A percentile compares a stretch with the other conserved stretches of the same genome.
phyloP scores from a whole-genome alignment of 92 coral and sea anemone species.

The Virgularia gustaviana region DNA sequence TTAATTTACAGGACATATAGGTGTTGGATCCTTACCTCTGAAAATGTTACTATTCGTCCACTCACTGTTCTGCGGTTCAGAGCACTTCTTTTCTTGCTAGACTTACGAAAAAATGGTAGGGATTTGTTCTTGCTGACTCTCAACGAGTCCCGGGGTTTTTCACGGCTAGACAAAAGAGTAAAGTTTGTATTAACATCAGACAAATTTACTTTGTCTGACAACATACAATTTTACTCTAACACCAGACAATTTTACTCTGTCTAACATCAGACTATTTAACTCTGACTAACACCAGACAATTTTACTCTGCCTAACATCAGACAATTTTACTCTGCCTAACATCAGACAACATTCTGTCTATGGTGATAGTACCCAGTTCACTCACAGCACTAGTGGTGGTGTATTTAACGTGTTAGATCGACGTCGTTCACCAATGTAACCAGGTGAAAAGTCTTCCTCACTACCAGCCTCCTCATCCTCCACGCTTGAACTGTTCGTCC shows the following conservation, averaged over 20 bases:
- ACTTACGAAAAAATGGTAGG: slow-evolving; percentile 18
- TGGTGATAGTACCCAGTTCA: neutral
- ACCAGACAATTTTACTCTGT: no score
- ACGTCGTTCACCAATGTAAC: slow-evolving; percentile 62
- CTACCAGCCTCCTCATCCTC: slow-evolving; percentile 70
- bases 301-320: no score
- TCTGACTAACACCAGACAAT: no score
- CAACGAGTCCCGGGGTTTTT: slow-evolving; percentile 12
- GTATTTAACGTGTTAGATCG: slow-evolving; percentile 83
- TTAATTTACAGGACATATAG: no score
- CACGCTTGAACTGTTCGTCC: slow-evolving; percentile 70
- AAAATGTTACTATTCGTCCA: slow-evolving; percentile 24
- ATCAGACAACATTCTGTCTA: neutral
- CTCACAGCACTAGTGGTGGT: slow-evolving; percentile 80
- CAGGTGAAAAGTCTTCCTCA: slow-evolving; percentile 51
- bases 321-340: neutral
- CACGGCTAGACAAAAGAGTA: neutral
- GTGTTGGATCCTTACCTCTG: slow-evolving; percentile 27
- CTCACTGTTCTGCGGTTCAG: slow-evolving; percentile 2
- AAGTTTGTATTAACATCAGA: no score
- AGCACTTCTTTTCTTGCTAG: slow-evolving; percentile 4
- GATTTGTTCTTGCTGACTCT: slow-evolving; percentile 29
- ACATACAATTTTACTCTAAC: no score
- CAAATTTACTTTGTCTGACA: no score
- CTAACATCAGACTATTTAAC: no score